Percentiles rank a stretch among this genome's conserved stretches.
Evolutionary conservation across 1,140 invertebrate genomes (phyloP).

Genomic region (Hirudo medicinalis): DNA sequence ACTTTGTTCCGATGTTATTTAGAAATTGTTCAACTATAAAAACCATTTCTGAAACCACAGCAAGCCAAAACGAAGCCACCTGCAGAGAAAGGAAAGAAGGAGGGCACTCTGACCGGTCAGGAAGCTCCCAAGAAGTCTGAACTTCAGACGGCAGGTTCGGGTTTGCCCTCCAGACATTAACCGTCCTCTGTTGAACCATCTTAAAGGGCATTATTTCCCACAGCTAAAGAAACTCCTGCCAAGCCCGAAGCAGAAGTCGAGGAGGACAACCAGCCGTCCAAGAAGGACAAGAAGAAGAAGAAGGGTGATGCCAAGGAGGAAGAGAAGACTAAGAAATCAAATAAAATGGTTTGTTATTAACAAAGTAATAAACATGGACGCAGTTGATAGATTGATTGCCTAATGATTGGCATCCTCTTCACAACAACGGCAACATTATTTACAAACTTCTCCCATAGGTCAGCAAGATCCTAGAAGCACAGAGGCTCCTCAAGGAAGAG

Average conservation of each 20-base stretch:
- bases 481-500: conserved; percentile 51
- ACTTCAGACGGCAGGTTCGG: background rate
- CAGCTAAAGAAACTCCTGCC: background rate
- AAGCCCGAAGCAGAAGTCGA: background rate
- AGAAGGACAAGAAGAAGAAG: conserved; percentile 43
- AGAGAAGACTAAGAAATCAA: conserved; percentile 35
- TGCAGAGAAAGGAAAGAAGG: background rate
- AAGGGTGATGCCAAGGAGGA: conserved; percentile 24
- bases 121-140: background rate
- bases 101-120: background rate
- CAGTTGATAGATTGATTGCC: background rate
- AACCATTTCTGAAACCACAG: background rate
- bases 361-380: background rate
- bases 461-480: background rate
- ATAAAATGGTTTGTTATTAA: conserved; percentile 32
- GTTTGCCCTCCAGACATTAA: background rate
- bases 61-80: background rate
- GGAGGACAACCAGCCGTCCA: conserved; percentile 32
- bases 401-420: background rate
- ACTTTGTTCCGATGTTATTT: background rate
- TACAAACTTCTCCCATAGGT: background rate
- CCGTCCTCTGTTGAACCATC: background rate
- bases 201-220: too few species aligned
- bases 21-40: too few species aligned
- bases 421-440: background rate